These are phyloP conservation scores for Spodoptera frugiperda DNA, from an alignment of 1,140 invertebrate species.

Conservation along the genomic window DNA sequence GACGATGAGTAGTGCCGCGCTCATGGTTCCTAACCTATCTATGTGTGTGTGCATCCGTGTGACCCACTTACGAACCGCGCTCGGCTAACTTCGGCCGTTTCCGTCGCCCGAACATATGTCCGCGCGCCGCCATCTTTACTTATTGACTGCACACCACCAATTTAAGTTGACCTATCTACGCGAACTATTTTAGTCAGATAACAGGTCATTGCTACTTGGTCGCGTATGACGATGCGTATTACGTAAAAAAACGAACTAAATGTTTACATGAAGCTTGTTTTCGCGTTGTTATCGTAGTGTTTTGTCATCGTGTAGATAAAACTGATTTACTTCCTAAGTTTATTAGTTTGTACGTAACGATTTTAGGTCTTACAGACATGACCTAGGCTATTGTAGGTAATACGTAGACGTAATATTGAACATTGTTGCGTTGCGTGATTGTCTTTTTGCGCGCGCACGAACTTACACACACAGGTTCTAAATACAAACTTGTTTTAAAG, in stretches of 20 bases:
- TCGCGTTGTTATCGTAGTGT: conserved; percentile 48
- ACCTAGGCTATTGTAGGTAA: conserved; percentile 14
- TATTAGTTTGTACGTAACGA: not conserved
- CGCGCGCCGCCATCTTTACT: conserved; percentile 65
- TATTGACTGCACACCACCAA: conserved; percentile 57
- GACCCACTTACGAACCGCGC: conserved; percentile 56
- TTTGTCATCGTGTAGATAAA: conserved; percentile 54
- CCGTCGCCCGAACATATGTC: conserved; percentile 67
- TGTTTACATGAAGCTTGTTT: conserved; percentile 52
- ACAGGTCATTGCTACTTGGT: conserved; percentile 50
- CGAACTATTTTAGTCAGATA: conserved; percentile 14
- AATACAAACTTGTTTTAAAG: too few relatives aligned
- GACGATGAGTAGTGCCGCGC: conserved; percentile 56
- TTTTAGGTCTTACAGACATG: not conserved
- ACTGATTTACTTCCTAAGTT: conserved; percentile 52
- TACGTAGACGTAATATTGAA: conserved; percentile 2
- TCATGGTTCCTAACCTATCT: conserved; percentile 47
- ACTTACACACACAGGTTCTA: not conserved
- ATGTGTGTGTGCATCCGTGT: conserved; percentile 75
- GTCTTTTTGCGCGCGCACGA: not conserved
- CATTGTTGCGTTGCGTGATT: conserved; percentile 4
- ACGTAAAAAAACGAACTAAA: conserved; percentile 56
- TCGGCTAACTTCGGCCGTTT: conserved; percentile 69
- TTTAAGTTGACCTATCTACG: conserved; percentile 65
- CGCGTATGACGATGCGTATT: conserved; percentile 38